Percentiles rank a stretch among this genome's conserved stretches.
Evolutionary conservation across 2,113 vertebrate genomes (phyloP).

Genomic region (Scytalopus superciliaris): DNA sequence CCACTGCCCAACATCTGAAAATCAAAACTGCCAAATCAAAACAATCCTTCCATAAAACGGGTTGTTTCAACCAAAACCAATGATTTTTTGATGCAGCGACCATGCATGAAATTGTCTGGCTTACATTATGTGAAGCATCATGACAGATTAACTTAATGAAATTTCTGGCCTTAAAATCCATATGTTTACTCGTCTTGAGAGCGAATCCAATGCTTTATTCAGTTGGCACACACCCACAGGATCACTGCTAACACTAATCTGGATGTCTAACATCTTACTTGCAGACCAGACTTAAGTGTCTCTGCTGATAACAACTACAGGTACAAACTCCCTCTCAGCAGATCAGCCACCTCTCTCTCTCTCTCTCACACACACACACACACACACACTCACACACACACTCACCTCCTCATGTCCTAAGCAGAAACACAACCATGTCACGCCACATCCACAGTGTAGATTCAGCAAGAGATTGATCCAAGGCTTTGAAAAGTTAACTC

Average conservation of each 20-base stretch:
- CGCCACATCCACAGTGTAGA: not conserved
- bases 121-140: not conserved
- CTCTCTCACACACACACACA: not conserved
- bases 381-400: not conserved
- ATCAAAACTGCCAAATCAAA: slow-evolving; percentile 32
- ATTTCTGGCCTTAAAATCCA: slow-evolving; percentile 15
- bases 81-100: not conserved
- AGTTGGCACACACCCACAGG: not conserved
- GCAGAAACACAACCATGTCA: not conserved
- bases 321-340: not conserved
- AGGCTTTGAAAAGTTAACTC: not conserved
- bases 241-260: not conserved
- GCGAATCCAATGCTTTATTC: not conserved
- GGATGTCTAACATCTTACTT: not conserved
- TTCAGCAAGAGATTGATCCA: not conserved
- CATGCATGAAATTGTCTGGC: slow-evolving; percentile 28
- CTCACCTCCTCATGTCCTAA: not conserved
- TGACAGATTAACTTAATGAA: not conserved
- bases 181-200: slow-evolving; percentile 13
- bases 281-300: not conserved
- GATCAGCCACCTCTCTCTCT: not conserved
- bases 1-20: not conserved
- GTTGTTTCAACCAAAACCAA: slow-evolving; percentile 12
- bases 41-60: not conserved
- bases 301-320: not conserved